Evolutionary conservation across 2,888 invertebrate species (phyloP).

Genomic region (Nymphalis polychloros): DNA sequence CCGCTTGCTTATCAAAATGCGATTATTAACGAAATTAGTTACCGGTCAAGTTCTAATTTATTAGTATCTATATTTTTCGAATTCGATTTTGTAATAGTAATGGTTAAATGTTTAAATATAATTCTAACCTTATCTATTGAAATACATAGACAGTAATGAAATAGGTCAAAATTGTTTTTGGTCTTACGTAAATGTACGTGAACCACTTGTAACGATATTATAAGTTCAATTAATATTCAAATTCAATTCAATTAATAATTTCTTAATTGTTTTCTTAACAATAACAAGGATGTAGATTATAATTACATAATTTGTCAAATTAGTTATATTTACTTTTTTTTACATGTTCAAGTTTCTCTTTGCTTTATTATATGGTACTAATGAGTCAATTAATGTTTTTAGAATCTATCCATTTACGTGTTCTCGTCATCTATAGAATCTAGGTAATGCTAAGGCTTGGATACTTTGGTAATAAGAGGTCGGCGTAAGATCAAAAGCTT

Average conservation of each 20-base stretch:
- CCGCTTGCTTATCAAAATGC: constrained; percentile 44
- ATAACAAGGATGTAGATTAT: too few relatives aligned
- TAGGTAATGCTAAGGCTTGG: constrained; percentile 17
- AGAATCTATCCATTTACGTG: neutral
- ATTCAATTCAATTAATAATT: too few relatives aligned
- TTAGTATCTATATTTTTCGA: constrained; percentile 33
- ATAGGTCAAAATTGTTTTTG: constrained; percentile 11
- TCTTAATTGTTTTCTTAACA: too few relatives aligned
- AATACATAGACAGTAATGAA: constrained; percentile 2
- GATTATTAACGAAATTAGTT: constrained; percentile 43
- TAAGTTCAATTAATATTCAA: too few relatives aligned
- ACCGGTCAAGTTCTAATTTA: constrained; percentile 40
- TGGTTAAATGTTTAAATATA: constrained; percentile 19
- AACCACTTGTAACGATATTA: neutral
- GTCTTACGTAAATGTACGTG: neutral
- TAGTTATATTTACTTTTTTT: too few relatives aligned
- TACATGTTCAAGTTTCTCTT: neutral
- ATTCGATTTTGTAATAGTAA: constrained; percentile 17
- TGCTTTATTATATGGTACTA: neutral
- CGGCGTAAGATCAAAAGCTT: constrained; percentile 34
- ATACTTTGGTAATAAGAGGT: constrained; percentile 29
- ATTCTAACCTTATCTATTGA: constrained; percentile 7
- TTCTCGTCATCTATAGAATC: constrained; percentile 10
- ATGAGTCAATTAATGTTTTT: neutral
- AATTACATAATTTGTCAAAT: neutral